Evolutionary conservation across 2,113 vertebrate species (phyloP).

Genomic region (Mormyrus iriodes): DNA sequence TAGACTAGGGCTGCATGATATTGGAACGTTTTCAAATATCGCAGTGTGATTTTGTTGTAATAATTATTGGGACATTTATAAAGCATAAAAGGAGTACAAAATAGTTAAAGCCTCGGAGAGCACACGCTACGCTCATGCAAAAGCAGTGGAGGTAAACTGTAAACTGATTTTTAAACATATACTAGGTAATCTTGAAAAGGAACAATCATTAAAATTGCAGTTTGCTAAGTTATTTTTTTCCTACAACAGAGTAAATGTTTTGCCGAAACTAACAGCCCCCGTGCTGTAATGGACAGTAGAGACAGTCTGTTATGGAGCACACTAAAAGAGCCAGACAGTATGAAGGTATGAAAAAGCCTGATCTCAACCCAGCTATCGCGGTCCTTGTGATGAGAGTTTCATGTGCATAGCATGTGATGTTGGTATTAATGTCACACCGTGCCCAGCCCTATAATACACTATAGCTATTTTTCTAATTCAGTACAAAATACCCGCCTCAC

Average conservation of each 20-base stretch:
- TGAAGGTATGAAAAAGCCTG: not conserved
- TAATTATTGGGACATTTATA: not conserved
- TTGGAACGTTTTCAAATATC: not conserved
- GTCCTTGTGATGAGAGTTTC: not conserved
- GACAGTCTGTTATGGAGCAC: not conserved
- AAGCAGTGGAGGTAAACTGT: not conserved
- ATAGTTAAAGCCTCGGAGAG: not conserved
- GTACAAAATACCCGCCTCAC: not conserved
- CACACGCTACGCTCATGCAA: not conserved
- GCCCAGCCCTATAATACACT: not conserved
- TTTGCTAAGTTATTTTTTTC: not conserved
- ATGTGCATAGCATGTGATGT: not conserved
- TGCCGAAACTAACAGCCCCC: not conserved
- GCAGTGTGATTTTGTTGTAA: not conserved
- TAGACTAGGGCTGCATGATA: not conserved
- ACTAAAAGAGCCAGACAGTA: not conserved
- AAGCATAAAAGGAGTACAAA: not conserved
- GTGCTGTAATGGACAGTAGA: not conserved
- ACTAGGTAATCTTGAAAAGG: not conserved
- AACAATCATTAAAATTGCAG: not conserved
- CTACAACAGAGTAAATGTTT: not conserved
- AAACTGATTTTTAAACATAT: not conserved
- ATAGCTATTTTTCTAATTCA: not conserved
- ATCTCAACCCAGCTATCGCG: not conserved
- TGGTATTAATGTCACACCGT: not conserved